Percentiles rank a stretch among this genome's conserved stretches.
These are phyloP conservation scores for Sinocyclocheilus anophthalmus DNA, from an alignment of 2,113 vertebrate genomes.

Conservation along the genomic window DNA sequence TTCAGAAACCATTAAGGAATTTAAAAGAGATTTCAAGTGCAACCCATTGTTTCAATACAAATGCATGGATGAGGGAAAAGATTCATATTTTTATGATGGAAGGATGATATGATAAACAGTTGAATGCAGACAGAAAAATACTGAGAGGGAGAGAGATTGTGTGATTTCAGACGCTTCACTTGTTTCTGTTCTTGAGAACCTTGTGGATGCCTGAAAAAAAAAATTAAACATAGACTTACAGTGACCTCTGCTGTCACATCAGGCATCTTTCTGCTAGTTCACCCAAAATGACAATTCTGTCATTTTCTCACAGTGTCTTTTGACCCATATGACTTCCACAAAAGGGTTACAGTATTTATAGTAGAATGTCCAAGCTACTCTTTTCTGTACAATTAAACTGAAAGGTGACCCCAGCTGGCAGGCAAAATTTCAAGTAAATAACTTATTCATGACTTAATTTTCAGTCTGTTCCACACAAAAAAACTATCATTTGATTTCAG, in stretches of 20 bases:
- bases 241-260: slow-evolving; percentile 32
- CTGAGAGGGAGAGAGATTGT: neutral
- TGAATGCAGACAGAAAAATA: too few relatives aligned
- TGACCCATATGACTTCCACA: neutral
- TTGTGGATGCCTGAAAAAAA: too few relatives aligned
- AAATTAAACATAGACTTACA: slow-evolving; percentile 7
- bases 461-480: neutral
- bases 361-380: neutral
- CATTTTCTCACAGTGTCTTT: neutral
- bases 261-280: neutral
- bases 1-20: too few relatives aligned
- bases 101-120: too few relatives aligned
- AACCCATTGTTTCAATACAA: too few relatives aligned
- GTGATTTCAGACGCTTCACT: neutral
- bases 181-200: neutral
- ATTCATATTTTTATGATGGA: too few relatives aligned
- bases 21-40: too few relatives aligned
- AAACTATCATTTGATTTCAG: neutral
- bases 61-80: too few relatives aligned
- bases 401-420: neutral
- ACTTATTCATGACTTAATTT: neutral
- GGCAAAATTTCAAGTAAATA: neutral
- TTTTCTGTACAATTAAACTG: neutral
- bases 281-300: neutral
- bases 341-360: neutral